phyloP scores from a whole-genome alignment of 2,888 invertebrate genomes.

The Hyles lineata region DNA sequence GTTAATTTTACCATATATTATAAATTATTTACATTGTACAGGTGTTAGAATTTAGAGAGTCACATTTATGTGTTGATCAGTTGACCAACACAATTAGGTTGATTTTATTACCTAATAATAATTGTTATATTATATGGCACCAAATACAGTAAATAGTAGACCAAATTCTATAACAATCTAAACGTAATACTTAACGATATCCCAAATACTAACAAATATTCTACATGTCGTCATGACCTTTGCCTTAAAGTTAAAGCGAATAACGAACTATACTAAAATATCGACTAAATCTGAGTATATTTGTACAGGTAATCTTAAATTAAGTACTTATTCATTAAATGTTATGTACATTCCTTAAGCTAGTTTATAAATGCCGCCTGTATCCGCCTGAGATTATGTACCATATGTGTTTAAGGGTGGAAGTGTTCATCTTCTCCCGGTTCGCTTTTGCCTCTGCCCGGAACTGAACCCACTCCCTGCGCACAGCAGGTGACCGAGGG shows the following conservation, averaged over 20 bases:
- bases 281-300: neutral
- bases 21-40: no score
- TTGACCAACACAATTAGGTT: no score
- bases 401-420: slow-evolving; percentile 55
- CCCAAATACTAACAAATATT: neutral
- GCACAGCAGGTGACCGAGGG: slow-evolving; percentile 79
- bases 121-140: slow-evolving; percentile 5
- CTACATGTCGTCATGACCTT: neutral
- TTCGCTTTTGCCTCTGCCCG: slow-evolving; percentile 72
- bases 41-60: no score
- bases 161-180: neutral
- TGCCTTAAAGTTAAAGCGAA: no score
- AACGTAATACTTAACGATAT: neutral
- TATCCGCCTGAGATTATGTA: slow-evolving; percentile 52
- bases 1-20: no score
- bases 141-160: neutral
- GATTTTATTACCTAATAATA: neutral
- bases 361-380: slow-evolving; percentile 29
- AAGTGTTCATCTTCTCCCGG: slow-evolving; percentile 49
- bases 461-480: slow-evolving; percentile 84
- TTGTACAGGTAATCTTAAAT: neutral
- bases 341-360: neutral
- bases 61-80: no score
- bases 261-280: no score
- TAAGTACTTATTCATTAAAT: neutral